Conservation (phyloP, 2,888 invertebrate genomes). For the Folsomia candida region DNA sequence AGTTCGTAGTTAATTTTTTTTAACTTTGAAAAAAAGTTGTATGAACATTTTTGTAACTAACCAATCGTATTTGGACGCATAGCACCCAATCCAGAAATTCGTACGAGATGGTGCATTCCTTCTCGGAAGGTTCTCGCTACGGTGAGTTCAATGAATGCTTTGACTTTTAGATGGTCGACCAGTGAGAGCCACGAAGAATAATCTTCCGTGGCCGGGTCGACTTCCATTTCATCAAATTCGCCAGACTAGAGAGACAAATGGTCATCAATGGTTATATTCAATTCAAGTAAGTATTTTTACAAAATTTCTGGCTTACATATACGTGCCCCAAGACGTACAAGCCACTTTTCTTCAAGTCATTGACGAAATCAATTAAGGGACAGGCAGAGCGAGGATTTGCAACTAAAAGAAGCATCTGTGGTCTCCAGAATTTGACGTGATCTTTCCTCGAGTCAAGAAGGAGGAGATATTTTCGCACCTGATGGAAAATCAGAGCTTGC, state of each 20-base stretch:
- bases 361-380: conserved; percentile 88
- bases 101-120: conserved; percentile 86
- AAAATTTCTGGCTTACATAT: conserved; percentile 63
- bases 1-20: too few relatives aligned
- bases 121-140: conserved; percentile 78
- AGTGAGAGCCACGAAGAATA: conserved; percentile 86
- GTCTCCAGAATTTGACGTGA: conserved; percentile 97
- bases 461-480: conserved; percentile 93
- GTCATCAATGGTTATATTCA: background rate
- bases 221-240: conserved; percentile 56
- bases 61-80: conserved; percentile 70
- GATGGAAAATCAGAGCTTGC: conserved; percentile 98
- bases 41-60: too few relatives aligned
- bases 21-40: too few relatives aligned
- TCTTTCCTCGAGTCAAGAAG: conserved; percentile 93
- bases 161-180: conserved; percentile 90
- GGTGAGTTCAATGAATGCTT: conserved; percentile 94
- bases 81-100: conserved; percentile 92
- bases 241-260: conserved; percentile 39
- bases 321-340: conserved; percentile 86
- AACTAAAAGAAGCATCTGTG: conserved; percentile 90
- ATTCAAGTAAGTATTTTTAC: conserved; percentile 2
- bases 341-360: conserved; percentile 93
- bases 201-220: conserved; percentile 73
- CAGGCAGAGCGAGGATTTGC: conserved; percentile 85